These are phyloP conservation scores for Lycaena phlaeas DNA, from an alignment of 2,888 invertebrate species.

Conservation along the genomic window DNA sequence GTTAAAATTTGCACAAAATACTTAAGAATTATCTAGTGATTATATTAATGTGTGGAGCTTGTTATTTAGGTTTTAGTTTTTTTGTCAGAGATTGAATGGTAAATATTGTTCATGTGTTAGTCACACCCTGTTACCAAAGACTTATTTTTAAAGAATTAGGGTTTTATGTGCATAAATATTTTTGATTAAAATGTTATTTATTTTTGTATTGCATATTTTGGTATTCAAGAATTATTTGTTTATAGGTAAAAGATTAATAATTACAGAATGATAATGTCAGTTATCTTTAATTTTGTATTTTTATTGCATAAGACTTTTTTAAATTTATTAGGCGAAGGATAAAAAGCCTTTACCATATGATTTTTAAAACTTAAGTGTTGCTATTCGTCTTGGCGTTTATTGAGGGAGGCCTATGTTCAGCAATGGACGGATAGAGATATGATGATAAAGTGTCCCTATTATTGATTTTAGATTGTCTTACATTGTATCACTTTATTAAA, in stretches of 20 bases:
- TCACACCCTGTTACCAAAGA: conserved; percentile 28
- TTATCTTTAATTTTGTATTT: background rate
- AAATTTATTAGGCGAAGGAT: no score
- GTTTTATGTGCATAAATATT: conserved; percentile 15
- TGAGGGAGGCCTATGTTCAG: no score
- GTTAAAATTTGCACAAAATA: conserved; percentile 49
- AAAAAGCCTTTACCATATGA: no score
- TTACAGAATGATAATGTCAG: background rate
- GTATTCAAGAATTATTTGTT: background rate
- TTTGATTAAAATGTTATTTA: conserved; percentile 16
- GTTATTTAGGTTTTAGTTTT: conserved; percentile 11
- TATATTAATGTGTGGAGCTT: conserved; percentile 29
- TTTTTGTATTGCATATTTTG: conserved; percentile 12
- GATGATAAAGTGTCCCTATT: no score
- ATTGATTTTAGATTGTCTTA: no score
- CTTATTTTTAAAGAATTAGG: conserved; percentile 19
- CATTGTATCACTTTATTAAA: no score
- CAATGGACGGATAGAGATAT: no score
- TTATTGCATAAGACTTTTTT: no score
- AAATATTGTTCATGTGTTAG: conserved; percentile 18
- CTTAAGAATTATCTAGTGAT: conserved; percentile 28
- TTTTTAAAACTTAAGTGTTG: no score
- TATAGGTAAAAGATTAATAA: background rate
- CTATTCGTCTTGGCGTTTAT: no score
- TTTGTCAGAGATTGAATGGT: conserved; percentile 14